phyloP scores from a whole-genome alignment of 92 coral and sea anemone species.

The Anthopleura xanthogrammica region DNA sequence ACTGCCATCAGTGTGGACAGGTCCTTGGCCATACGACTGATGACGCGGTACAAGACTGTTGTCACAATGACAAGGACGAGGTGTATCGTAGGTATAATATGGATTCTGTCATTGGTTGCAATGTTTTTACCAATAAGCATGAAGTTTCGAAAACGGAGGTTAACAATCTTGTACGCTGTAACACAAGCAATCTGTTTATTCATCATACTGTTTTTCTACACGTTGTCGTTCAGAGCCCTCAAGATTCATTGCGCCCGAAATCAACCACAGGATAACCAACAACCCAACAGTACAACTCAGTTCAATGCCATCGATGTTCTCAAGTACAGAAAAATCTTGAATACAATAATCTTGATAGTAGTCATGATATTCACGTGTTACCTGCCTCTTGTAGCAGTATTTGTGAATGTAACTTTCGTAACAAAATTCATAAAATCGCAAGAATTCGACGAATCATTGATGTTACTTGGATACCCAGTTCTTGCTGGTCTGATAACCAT shows the following conservation, averaged over 20 bases:
- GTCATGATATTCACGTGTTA: neutral
- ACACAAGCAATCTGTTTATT: neutral
- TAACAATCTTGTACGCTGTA: neutral
- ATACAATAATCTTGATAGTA: neutral
- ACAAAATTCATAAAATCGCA: too few relatives aligned
- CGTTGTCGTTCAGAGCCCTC: slow-evolving; percentile 11
- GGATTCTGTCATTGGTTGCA: neutral
- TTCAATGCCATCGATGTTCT: neutral
- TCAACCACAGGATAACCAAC: neutral
- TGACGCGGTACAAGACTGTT: slow-evolving; percentile 2
- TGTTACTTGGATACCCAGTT: neutral
- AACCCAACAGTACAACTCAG: neutral
- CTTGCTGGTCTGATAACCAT: neutral
- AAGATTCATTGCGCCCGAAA: neutral
- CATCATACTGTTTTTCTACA: neutral
- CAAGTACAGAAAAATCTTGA: slow-evolving; percentile 3
- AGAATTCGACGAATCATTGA: neutral
- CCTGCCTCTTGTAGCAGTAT: neutral
- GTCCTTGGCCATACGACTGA: slow-evolving; percentile 24
- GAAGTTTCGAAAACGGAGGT: neutral
- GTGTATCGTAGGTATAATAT: neutral
- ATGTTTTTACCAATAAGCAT: neutral
- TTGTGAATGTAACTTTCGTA: neutral
- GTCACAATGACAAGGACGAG: slow-evolving; percentile 15
- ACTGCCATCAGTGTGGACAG: slow-evolving; percentile 22